Conservation (phyloP, 2,797 vertebrate genomes). For the Poeciliopsis infans region DNA sequence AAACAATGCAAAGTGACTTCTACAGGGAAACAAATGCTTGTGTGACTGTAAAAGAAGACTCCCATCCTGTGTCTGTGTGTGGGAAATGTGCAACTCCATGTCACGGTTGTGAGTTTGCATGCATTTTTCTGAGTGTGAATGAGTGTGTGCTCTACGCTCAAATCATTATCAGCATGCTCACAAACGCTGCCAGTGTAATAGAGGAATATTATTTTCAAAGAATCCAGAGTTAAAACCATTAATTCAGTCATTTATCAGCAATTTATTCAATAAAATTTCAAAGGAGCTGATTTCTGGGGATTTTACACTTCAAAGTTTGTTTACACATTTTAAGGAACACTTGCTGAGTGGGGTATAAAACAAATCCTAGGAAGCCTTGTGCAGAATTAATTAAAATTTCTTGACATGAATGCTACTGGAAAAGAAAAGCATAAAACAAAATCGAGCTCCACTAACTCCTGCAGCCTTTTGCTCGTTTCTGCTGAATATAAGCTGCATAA, state of each 20-base stretch:
- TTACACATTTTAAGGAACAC: conserved; percentile 13
- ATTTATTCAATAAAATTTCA: conserved; percentile 3
- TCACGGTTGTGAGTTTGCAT: background rate
- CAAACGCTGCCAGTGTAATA: background rate
- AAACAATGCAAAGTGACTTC: background rate
- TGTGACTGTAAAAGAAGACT: conserved; percentile 1
- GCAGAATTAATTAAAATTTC: conserved; percentile 9
- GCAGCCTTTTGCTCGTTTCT: background rate
- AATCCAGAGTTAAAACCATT: background rate
- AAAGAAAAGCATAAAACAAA: conserved; percentile 1
- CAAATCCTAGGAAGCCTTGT: background rate
- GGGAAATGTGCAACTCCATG: background rate
- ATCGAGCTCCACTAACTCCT: background rate
- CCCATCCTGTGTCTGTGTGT: background rate
- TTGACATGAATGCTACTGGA: background rate
- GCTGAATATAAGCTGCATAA: conserved; percentile 1
- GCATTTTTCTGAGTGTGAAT: background rate
- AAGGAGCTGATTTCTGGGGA: conserved; percentile 6
- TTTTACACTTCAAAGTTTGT: conserved; percentile 16
- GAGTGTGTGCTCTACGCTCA: background rate
- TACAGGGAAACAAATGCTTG: background rate
- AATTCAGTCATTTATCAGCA: conserved; percentile 1
- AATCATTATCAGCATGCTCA: background rate
- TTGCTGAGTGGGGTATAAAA: background rate
- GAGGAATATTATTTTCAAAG: background rate